phyloP scores from a whole-genome alignment of 2,888 invertebrate species.

The Cryptocephalus moraei region DNA sequence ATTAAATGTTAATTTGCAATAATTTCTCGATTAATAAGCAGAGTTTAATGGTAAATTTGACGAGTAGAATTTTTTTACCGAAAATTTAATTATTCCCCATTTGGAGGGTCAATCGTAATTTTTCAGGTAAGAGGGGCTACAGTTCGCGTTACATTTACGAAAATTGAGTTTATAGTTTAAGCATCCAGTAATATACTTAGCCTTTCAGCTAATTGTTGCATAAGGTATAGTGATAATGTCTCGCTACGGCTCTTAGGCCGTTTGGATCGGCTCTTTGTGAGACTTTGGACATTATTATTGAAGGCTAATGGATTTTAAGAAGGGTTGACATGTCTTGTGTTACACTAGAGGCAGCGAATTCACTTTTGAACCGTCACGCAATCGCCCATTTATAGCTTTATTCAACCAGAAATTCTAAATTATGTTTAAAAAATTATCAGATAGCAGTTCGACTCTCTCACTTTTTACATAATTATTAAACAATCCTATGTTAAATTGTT shows the following conservation, averaged over 20 bases:
- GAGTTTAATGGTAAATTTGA: background rate
- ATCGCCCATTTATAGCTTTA: too few relatives aligned
- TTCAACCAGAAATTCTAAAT: too few relatives aligned
- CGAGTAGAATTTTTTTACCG: too few relatives aligned
- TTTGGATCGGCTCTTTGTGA: slow-evolving; percentile 38
- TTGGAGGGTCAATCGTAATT: too few relatives aligned
- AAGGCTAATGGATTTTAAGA: slow-evolving; percentile 41
- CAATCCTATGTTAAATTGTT: too few relatives aligned
- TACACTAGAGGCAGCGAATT: background rate
- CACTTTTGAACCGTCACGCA: too few relatives aligned
- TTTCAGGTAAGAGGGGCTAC: background rate
- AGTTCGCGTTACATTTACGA: slow-evolving; percentile 21
- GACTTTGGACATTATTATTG: slow-evolving; percentile 41
- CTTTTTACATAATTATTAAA: too few relatives aligned
- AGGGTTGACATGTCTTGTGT: slow-evolving; percentile 30
- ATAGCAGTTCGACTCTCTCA: too few relatives aligned
- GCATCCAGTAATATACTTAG: slow-evolving; percentile 41
- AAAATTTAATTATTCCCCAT: too few relatives aligned
- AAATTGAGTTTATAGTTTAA: slow-evolving; percentile 39
- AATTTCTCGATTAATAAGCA: too few relatives aligned
- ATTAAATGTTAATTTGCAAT: too few relatives aligned
- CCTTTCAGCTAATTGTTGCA: slow-evolving; percentile 39
- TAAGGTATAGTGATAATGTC: slow-evolving; percentile 36
- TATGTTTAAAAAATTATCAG: too few relatives aligned
- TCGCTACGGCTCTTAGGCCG: slow-evolving; percentile 37